These are phyloP conservation scores for Drosophila antonietae DNA, from an alignment of 2,888 invertebrate species.

Conservation along the genomic window DNA sequence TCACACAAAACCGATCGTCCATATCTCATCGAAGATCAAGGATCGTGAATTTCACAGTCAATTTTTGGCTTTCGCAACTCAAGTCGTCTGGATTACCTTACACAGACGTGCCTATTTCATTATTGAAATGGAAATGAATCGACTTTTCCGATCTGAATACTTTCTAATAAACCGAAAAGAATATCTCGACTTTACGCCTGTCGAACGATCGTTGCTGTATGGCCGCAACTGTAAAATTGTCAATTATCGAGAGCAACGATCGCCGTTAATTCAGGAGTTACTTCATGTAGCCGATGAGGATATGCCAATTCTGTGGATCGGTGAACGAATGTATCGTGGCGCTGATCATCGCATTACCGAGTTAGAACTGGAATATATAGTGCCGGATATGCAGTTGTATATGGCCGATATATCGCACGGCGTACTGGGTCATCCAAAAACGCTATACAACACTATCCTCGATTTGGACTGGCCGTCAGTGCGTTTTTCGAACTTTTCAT, in stretches of 20 bases:
- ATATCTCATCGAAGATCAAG: slow-evolving; percentile 72
- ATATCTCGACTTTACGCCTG: slow-evolving; percentile 57
- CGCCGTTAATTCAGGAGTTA: slow-evolving; percentile 81
- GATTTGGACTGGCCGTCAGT: slow-evolving; percentile 74
- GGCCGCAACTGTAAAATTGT: slow-evolving; percentile 76
- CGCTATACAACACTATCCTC: slow-evolving; percentile 78
- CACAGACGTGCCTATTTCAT: slow-evolving; percentile 78
- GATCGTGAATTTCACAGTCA: slow-evolving; percentile 78
- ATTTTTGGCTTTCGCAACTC: slow-evolving; percentile 78
- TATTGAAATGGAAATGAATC: slow-evolving; percentile 82
- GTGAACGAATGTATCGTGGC: slow-evolving; percentile 82
- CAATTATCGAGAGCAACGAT: slow-evolving; percentile 80
- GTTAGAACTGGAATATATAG: slow-evolving; percentile 80
- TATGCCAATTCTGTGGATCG: slow-evolving; percentile 82
- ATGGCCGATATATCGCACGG: slow-evolving; percentile 81
- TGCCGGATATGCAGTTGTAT: slow-evolving; percentile 77
- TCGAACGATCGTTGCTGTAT: slow-evolving; percentile 76
- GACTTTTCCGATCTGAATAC: slow-evolving; percentile 82
- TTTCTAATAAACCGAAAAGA: slow-evolving; percentile 71
- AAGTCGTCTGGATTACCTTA: slow-evolving; percentile 82
- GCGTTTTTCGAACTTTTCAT: slow-evolving; percentile 68
- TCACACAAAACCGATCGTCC: slow-evolving; percentile 76
- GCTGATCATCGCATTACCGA: slow-evolving; percentile 77
- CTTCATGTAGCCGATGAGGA: slow-evolving; percentile 64
- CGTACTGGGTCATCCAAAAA: slow-evolving; percentile 81